Evolutionary conservation across 2,888 invertebrate genomes (phyloP).

Genomic region (Acronicta leporina): DNA sequence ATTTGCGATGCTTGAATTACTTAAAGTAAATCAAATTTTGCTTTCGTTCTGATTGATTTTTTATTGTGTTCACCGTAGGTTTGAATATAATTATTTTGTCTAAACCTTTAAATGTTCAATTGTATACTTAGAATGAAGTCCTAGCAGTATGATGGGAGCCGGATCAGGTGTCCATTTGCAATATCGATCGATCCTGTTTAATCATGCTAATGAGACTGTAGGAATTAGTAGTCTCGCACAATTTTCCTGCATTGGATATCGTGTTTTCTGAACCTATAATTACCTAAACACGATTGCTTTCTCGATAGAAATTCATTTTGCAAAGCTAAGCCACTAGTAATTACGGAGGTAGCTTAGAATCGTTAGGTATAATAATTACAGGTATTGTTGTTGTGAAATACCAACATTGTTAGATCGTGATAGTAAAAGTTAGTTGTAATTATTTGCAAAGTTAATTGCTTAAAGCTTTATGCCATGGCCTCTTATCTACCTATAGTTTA

Average conservation of each 20-base stretch:
- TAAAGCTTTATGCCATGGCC: not conserved
- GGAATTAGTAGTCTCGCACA: not conserved
- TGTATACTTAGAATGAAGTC: not conserved
- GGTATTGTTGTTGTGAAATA: not conserved
- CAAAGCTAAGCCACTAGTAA: not conserved
- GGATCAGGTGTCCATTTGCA: constrained; percentile 1
- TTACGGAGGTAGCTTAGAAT: not conserved
- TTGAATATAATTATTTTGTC: too few relatives aligned
- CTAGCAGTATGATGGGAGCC: not conserved
- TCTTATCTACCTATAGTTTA: too few relatives aligned
- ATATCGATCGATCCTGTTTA: constrained; percentile 14
- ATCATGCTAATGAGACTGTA: constrained; percentile 3
- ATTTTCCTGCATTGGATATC: constrained; percentile 6
- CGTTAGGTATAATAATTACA: not conserved
- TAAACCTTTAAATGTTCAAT: too few relatives aligned
- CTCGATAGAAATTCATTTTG: not conserved
- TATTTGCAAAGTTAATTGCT: not conserved
- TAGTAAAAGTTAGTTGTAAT: too few relatives aligned
- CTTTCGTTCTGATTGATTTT: too few relatives aligned
- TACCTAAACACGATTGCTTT: constrained; percentile 1
- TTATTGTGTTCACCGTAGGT: too few relatives aligned
- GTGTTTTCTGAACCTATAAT: constrained; percentile 12
- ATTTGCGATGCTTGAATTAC: too few relatives aligned
- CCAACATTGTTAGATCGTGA: not conserved
- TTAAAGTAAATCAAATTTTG: too few relatives aligned